Base-by-base conservation (phyloP, 2,797 vertebrate genomes). In the Spheniscus humboldti region DNA sequence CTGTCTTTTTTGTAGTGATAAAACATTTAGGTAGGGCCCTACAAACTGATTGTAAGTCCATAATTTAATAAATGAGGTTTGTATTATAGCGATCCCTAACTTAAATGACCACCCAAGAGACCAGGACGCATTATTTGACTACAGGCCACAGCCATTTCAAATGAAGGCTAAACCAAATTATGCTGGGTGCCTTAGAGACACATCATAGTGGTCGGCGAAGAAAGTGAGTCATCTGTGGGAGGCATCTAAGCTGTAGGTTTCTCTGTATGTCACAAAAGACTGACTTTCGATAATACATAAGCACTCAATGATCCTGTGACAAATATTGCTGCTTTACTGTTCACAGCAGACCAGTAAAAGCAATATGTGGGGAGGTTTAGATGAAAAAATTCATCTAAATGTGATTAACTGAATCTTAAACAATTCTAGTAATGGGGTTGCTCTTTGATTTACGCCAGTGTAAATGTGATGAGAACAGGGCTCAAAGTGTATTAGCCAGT, bases 121-220 rank as follows among this genome's bases (percentile, higher is more conserved):
- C 22, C 28, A 50, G 35, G 37, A 56, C 0, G 7, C 67, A 63
- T 86, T 56, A 53, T 63, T 50, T 71, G 73, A 71, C 43, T 72
- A n/a, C 15, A 62, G 60, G 55, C 67, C 50, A 27, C 43, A 68
- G 71, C 20, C 22, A 16, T 53, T 73, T 52, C 52, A 75, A 83
- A 33, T 22, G 43, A 76, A 93, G 68, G 43, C n/a, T 37, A 68
- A 91, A 82, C 20, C 43, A 48, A 63, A 76, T 57, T 28, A 30
- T 19, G 13, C 31, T 30, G 71, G 18, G 55, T 50, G 48, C 62
- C 35, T 74, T 13, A 6, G 72, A 52, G 88, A 48, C 14, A 7
- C 0, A 1, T 16, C 6, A 14, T 53, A 66, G 7, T 2, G 68
- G 18, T 14, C 4, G 4, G 62, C 4, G 62, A 68, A 45, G 63